Percentiles rank a stretch among this genome's conserved stretches.
These are phyloP conservation scores for Nicator chloris DNA, from an alignment of 2,113 vertebrate species.

Conservation along the genomic window DNA sequence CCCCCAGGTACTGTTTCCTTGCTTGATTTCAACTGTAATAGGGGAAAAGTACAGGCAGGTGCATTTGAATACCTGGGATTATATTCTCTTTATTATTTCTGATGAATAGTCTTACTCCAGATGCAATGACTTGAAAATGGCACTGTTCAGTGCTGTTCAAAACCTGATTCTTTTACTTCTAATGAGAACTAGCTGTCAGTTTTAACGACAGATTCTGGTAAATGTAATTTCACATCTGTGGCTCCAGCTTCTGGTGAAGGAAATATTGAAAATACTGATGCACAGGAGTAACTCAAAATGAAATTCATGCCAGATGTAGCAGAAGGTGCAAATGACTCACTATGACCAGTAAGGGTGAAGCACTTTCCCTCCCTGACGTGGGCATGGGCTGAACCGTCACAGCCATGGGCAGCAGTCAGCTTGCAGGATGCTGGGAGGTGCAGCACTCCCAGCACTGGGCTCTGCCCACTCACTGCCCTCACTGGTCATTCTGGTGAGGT, in stretches of 20 bases:
- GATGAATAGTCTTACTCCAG: neutral
- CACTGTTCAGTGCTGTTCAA: neutral
- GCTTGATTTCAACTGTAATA: neutral
- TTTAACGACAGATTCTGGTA: neutral
- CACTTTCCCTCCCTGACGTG: neutral
- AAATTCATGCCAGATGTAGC: slow-evolving; percentile 5
- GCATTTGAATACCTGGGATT: neutral
- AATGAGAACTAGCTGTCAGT: neutral
- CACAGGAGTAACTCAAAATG: neutral
- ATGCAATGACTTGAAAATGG: neutral
- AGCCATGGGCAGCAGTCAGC: neutral
- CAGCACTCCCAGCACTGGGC: neutral
- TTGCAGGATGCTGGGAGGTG: neutral
- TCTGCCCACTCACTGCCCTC: neutral
- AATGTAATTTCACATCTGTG: neutral
- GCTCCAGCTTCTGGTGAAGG: slow-evolving; percentile 1
- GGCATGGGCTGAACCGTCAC: neutral
- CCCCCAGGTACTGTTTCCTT: neutral
- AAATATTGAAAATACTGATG: slow-evolving; percentile 1
- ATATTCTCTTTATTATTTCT: neutral
- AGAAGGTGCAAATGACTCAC: slow-evolving; percentile 37
- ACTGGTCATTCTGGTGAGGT: neutral
- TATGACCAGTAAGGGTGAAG: neutral
- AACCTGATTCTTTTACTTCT: neutral
- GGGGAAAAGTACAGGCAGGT: neutral